Evolutionary conservation across 1,140 invertebrate genomes (phyloP), one percentile per base, ranked within the genome.

Genomic region (Brachionus sp.): DNA sequence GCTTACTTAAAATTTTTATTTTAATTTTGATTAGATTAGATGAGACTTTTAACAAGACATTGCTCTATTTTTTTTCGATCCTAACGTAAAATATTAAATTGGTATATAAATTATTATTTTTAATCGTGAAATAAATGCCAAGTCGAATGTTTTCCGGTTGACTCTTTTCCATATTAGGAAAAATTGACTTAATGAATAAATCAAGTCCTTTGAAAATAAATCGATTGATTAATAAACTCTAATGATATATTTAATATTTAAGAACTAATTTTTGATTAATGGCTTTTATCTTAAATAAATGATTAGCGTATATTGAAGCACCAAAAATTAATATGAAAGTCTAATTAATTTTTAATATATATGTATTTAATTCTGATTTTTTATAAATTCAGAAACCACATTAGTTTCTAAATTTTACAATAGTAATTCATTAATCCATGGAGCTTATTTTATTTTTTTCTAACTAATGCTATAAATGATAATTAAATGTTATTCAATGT

Each of bases 211-310:
- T 19, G n/a, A 57, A 57, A 57, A 57, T 57, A 57, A 57, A 57
- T 16, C 50, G 50, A 57, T 57, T 57, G 50, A 57, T 57, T 57
- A 57, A 19, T 23, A 57, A 57, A 57, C 9, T 57, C 50, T 19
- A 57, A 57, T 57, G 50, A 57, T 57, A 57, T 57, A 57, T 57
- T 29, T 57, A 57, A 57, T 57, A 57, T 57, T 23, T 57, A 57
- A 57, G 50, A 57, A 19, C 50, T 57, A 57, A 57, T 57, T 57
- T 57, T 57, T 57, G 50, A 57, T 57, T 57, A 23, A 57, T 57
- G 50, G 16, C 16, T 57, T 57, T 57, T 57, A 57, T 57, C 16
- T 57, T 57, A 57, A 57, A 57, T 57, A 57, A 57, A 57, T 57
- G 50, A 57, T 57, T 57, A 57, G 50, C 50, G 50, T 57, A 57